Percentiles rank a stretch among this genome's conserved stretches.
Conservation (phyloP, 2,888 invertebrate genomes). For the Leptopilina syphax region DNA sequence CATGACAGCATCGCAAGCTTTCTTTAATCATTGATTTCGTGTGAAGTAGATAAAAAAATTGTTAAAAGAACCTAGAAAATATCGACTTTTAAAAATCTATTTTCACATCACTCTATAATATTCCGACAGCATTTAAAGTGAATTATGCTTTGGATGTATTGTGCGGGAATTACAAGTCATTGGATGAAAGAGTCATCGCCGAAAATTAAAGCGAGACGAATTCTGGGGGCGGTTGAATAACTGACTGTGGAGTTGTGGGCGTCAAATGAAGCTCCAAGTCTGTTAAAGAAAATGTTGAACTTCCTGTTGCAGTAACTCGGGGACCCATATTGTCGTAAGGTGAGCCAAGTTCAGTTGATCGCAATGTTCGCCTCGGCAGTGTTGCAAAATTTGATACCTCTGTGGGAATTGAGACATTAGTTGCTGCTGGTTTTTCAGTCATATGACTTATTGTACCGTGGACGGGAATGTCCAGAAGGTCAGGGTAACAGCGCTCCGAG, state of each 20-base stretch:
- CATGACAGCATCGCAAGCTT: neutral
- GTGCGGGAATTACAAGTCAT: slow-evolving; percentile 26
- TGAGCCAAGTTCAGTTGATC: slow-evolving; percentile 78
- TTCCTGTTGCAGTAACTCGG: slow-evolving; percentile 91
- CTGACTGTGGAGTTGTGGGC: slow-evolving; percentile 78
- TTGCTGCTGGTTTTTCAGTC: slow-evolving; percentile 65
- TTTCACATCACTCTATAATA: slow-evolving; percentile 13
- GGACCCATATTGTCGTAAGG: slow-evolving; percentile 95
- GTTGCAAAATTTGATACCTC: slow-evolving; percentile 75
- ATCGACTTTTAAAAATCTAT: slow-evolving; percentile 42
- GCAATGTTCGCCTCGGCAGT: slow-evolving; percentile 77
- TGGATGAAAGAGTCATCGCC: slow-evolving; percentile 18
- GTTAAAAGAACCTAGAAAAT: slow-evolving; percentile 23
- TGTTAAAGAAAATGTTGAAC: slow-evolving; percentile 90
- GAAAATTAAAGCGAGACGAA: slow-evolving; percentile 78
- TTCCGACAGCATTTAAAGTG: slow-evolving; percentile 9
- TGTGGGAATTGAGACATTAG: slow-evolving; percentile 68
- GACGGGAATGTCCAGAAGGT: slow-evolving; percentile 85
- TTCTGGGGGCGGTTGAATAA: slow-evolving; percentile 80
- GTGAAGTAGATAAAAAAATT: slow-evolving; percentile 10
- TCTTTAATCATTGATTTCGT: neutral
- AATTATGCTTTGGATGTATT: slow-evolving; percentile 20
- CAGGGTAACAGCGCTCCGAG: slow-evolving; percentile 87
- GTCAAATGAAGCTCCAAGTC: slow-evolving; percentile 78
- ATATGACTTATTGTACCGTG: slow-evolving; percentile 73